phyloP scores from a whole-genome alignment of 1,140 invertebrate species.

The Achatina immaculata region DNA sequence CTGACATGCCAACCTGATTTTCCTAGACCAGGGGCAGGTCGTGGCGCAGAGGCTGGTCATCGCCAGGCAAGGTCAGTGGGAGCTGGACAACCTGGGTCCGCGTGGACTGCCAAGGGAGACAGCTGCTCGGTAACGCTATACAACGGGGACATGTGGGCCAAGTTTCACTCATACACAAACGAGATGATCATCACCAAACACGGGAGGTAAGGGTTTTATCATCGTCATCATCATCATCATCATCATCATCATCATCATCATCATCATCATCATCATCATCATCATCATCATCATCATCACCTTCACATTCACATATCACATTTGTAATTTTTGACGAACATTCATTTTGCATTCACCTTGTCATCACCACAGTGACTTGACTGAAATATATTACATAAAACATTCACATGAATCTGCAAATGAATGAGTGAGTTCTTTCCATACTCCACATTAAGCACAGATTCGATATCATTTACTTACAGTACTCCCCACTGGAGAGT shows the following conservation, averaged over 20 bases:
- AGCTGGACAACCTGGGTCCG: background rate
- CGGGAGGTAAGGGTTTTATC: constrained; percentile 84
- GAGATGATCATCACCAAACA: constrained; percentile 99
- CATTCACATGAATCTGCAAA: too few relatives aligned
- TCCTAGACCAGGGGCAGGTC: background rate
- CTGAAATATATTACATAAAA: background rate
- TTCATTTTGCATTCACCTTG: background rate
- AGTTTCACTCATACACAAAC: constrained; percentile 93
- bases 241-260: background rate
- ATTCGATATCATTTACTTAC: too few relatives aligned
- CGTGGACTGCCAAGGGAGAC: constrained; percentile 27
- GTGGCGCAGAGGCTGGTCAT: background rate
- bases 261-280: background rate
- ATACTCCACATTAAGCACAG: too few relatives aligned
- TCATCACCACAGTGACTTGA: constrained; percentile 12
- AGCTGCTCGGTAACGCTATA: constrained; percentile 78
- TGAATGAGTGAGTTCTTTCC: too few relatives aligned
- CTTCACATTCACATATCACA: background rate
- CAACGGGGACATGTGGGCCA: constrained; percentile 90
- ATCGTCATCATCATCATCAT: background rate
- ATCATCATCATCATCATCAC: background rate
- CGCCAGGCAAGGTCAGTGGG: background rate
- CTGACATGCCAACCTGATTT: background rate
- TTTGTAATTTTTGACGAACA: background rate
- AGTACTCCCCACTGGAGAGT: too few relatives aligned